Evolutionary conservation across 2,888 invertebrate genomes (phyloP).

Genomic region (Carpatolechia fugitivella): DNA sequence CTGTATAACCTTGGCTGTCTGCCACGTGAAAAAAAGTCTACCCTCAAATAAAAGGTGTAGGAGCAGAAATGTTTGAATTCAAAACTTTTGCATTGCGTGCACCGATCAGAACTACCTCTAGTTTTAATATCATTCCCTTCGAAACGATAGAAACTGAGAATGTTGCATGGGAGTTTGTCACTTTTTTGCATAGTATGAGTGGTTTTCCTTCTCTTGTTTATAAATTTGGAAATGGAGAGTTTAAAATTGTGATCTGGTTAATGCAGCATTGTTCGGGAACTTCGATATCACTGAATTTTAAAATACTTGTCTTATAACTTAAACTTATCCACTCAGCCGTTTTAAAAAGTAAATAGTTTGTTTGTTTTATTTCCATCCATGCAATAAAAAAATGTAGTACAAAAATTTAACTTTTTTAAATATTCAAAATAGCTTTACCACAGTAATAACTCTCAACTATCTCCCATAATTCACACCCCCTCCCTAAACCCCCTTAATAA

Average conservation of each 20-base stretch:
- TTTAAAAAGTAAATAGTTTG: no score
- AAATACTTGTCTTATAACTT: no score
- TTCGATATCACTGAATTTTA: no score
- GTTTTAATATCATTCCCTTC: slow-evolving; percentile 36
- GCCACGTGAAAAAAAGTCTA: slow-evolving; percentile 66
- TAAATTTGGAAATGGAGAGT: background rate
- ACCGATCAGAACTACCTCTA: slow-evolving; percentile 30
- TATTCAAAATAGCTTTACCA: no score
- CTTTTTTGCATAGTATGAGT: slow-evolving; percentile 8
- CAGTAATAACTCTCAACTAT: background rate
- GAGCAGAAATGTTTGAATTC: slow-evolving; percentile 55
- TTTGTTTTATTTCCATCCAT: no score
- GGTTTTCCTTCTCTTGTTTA: slow-evolving; percentile 8
- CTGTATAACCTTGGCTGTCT: slow-evolving; percentile 39
- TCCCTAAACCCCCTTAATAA: slow-evolving; percentile 33
- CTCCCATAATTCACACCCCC: slow-evolving; percentile 1
- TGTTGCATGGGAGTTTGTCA: slow-evolving; percentile 8
- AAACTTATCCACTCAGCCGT: no score
- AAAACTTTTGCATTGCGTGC: slow-evolving; percentile 44
- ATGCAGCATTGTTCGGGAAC: background rate
- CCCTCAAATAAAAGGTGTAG: slow-evolving; percentile 61
- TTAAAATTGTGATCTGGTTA: background rate
- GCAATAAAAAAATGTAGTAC: no score
- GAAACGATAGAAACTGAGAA: slow-evolving; percentile 18
- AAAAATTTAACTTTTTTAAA: no score